Evolutionary conservation across 2,113 vertebrate species (phyloP), one percentile per base, ranked within the genome.

Genomic region (Erythrocercus mccallii): DNA sequence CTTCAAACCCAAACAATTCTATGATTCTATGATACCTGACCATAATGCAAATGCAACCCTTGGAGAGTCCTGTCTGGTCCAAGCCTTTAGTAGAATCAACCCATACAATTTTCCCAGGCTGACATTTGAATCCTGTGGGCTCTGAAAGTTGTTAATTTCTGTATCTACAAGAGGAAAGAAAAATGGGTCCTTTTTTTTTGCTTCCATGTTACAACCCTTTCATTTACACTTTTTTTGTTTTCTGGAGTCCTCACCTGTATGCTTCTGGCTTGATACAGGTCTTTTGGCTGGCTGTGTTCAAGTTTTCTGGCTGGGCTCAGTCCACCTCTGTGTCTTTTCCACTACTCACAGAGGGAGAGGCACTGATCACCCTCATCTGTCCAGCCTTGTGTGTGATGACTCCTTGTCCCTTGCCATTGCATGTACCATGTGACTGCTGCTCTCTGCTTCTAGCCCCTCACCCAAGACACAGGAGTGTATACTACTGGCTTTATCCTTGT

Each of bases 341-440:
- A 62, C 27, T 42, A 0, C 8, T 48, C 30, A 15, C 37, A 47
- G 40, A 76, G 37, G 35, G 20, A 86, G 61, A 47, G 45, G 19
- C 11, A 5, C 48, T 53, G 48, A 25, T 42, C 2, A 0, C 17
- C 57, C 16, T 76, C 28, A 37, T 60, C 42, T 86, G 50, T 30
- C 40, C 56, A 58, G 61, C 20, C 27, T 47, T 57, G 25, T 3
- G 3, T 33, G 6, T 57, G 45, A 17, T 45, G 28, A 12, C 6
- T 80, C 23, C 54, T 25, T 45, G 18, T 65, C 33, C 37, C 68
- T 54, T 66, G 48, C 4, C 50, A 33, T 21, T 33, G 35, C 35
- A 66, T 0, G 0, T 35, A 6, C 22, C 33, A 2, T 0, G 0
- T 48, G 64, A 14, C 42, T 68, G 40, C 38, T 51, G 23, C 10